Evolutionary conservation across 2,113 vertebrate species (phyloP).

Genomic region (Bostrychus sinensis): DNA sequence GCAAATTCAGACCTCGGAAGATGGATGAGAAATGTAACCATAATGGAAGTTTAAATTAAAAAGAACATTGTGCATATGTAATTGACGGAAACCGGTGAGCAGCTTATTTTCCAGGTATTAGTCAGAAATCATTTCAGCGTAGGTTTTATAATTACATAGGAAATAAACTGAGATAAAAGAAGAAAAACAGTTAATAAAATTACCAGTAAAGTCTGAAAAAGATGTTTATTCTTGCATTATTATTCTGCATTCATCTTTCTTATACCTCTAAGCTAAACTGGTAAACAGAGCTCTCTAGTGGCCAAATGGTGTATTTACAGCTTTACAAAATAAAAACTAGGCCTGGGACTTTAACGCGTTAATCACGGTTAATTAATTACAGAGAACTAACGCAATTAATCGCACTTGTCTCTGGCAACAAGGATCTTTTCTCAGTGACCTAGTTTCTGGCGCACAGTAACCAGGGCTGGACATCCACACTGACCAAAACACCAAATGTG

Average conservation of each 20-base stretch:
- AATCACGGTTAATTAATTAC: too few relatives aligned
- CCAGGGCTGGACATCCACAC: too few relatives aligned
- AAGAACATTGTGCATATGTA: slow-evolving; percentile 23
- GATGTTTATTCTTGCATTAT: too few relatives aligned
- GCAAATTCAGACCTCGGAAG: slow-evolving; percentile 53
- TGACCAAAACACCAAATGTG: too few relatives aligned
- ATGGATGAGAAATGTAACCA: slow-evolving; percentile 50
- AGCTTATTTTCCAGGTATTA: background rate
- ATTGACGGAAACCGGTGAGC: background rate
- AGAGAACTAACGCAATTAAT: too few relatives aligned
- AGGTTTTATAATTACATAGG: background rate
- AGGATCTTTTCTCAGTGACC: too few relatives aligned
- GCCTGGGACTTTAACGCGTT: too few relatives aligned
- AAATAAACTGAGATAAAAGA: background rate
- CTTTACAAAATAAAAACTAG: background rate
- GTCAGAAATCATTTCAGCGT: background rate
- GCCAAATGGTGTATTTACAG: background rate
- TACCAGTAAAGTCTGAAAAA: background rate
- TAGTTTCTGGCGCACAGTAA: too few relatives aligned
- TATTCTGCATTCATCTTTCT: too few relatives aligned
- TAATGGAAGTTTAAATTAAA: slow-evolving; percentile 25
- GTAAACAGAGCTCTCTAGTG: slow-evolving; percentile 3
- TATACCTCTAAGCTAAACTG: background rate
- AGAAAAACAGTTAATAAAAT: background rate
- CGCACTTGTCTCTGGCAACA: too few relatives aligned